Evolutionary conservation across 2,888 invertebrate species (phyloP), one percentile per base, ranked within the genome.

Genomic region (Osmoderma eremita): DNA sequence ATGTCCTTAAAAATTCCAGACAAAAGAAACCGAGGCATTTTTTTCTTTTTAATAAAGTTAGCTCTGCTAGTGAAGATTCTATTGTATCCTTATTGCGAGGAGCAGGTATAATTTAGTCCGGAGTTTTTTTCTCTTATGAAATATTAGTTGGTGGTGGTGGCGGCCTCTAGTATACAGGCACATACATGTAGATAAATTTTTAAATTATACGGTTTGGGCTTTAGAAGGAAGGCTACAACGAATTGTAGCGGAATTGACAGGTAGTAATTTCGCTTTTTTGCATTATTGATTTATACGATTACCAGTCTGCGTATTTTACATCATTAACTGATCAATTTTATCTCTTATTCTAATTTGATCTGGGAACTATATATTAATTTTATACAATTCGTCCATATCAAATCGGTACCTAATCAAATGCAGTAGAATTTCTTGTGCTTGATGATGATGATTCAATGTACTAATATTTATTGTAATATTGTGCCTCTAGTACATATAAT

Each of bases 241-340:
- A 41, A 51, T 67, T 45, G 41, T 67, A 54, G 45, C 53, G 5
- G 18, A 63, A 63, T 17, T 49, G 65, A 67, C 67, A 67, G 67
- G 67, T 24, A 39, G 67, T 67, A 67, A 67, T 67, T 63, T 67
- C 45, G 53, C 54, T 63, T 63, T 61, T 67, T 67, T 63, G 67
- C 67, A 63, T 67, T 54, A 54, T 54, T 63, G 67, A 67, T 67
- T 63, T 67, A 67, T 63, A 20, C 8, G 48, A 36, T 49, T 53
- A 12, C 49, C 56, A n/a, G 56, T 65, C 65, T 65, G 49, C 39
- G 42, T 65, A 65, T 58, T 65, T 65, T 49, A 48, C 51, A 5
- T 51, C 51, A 63, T 51, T 51, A 51, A 42, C 58, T 61, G 58
- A 61, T 45, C 17, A 45, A 45, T 61, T 42, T 45, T 45, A 24